Evolutionary conservation across 2,797 vertebrate genomes (phyloP).

Genomic region (Semotilus atromaculatus): DNA sequence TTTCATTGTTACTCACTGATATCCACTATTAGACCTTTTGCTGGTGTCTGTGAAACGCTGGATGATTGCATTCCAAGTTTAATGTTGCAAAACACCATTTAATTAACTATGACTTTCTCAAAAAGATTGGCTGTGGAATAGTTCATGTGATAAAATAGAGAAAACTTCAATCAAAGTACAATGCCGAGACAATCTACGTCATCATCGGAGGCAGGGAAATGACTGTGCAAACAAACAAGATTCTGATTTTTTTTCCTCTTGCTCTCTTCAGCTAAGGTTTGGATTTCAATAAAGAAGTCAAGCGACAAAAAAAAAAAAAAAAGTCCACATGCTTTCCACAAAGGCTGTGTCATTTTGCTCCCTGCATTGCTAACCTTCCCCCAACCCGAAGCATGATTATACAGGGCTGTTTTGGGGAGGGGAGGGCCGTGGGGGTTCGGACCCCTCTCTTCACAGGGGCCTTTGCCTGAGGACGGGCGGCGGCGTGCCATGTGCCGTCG

Average conservation of each 20-base stretch:
- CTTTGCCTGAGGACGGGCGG: conserved; percentile 23
- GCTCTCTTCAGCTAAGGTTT: conserved; percentile 31
- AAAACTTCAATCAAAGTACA: conserved; percentile 66
- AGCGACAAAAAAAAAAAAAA: conserved; percentile 5
- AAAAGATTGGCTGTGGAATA: not conserved
- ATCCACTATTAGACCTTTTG: not conserved
- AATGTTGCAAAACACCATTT: conserved; percentile 61
- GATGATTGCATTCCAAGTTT: not conserved
- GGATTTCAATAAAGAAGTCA: conserved; percentile 42
- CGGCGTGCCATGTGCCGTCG: conserved; percentile 49
- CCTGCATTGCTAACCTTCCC: conserved; percentile 21
- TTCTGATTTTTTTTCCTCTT: not conserved
- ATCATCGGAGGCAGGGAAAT: conserved; percentile 15
- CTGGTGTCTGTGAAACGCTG: not conserved
- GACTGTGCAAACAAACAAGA: not conserved
- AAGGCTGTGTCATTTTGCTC: conserved; percentile 44
- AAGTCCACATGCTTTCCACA: conserved; percentile 25
- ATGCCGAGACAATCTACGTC: conserved; percentile 65
- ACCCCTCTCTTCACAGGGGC: conserved; percentile 27
- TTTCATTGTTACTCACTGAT: not conserved
- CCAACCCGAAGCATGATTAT: conserved; percentile 29
- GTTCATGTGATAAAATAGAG: not conserved
- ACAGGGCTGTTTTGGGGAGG: conserved; percentile 24
- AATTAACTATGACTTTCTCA: not conserved
- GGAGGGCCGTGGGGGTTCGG: conserved; percentile 14